Evolutionary conservation across 2,888 invertebrate genomes (phyloP).

Genomic region (Slavum lentiscoides): DNA sequence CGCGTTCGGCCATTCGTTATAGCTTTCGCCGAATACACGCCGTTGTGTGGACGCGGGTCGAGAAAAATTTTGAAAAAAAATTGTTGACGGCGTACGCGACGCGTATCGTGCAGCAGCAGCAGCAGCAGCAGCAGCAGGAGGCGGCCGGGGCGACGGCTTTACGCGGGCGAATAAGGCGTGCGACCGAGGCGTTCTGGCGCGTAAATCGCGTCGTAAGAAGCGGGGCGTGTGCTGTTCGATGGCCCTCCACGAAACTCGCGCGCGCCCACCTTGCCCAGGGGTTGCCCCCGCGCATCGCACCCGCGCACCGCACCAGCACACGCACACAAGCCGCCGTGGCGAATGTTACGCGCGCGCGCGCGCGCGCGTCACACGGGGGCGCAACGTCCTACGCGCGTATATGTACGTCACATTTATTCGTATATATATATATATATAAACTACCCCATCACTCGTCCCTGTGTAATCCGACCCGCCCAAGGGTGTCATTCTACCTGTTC

Average conservation of each 20-base stretch:
- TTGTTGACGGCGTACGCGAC: too few species aligned
- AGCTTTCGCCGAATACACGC: too few species aligned
- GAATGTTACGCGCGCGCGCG: slow-evolving; percentile 16
- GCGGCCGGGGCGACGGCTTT: too few species aligned
- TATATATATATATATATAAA: neutral
- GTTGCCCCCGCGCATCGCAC: neutral
- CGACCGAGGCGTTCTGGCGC: too few species aligned
- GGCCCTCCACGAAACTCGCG: slow-evolving; percentile 23
- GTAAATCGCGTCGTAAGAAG: too few species aligned
- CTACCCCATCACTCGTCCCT: slow-evolving; percentile 13
- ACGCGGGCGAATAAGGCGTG: too few species aligned
- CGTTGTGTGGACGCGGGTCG: too few species aligned
- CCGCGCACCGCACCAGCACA: neutral
- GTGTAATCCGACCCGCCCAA: slow-evolving; percentile 46
- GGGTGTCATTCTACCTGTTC: slow-evolving; percentile 53
- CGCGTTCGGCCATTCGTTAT: too few species aligned
- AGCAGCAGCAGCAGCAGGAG: too few species aligned
- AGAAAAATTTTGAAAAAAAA: too few species aligned
- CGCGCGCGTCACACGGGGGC: neutral
- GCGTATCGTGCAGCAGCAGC: too few species aligned
- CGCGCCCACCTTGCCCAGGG: slow-evolving; percentile 11
- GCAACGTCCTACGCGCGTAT: neutral
- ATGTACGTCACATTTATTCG: too few species aligned
- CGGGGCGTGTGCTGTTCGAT: slow-evolving; percentile 41
- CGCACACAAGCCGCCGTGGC: neutral